phyloP scores from a whole-genome alignment of 1,140 invertebrate species.

The Daktulosphaira vitifoliae region DNA sequence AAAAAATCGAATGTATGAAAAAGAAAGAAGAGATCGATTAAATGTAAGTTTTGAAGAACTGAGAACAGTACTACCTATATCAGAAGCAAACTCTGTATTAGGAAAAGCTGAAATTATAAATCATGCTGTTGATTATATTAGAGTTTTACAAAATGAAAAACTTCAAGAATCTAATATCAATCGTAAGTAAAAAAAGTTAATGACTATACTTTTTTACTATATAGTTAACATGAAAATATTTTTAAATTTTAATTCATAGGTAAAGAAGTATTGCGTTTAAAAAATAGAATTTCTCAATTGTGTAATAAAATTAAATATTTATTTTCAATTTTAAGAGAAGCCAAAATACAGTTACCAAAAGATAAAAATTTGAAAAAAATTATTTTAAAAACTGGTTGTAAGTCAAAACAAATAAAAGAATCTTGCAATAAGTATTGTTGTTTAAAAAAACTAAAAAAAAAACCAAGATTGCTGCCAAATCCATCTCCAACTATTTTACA shows the following conservation, averaged over 20 bases:
- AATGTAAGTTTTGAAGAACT: constrained; percentile 46
- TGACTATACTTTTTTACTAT: constrained; percentile 34
- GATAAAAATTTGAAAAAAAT: constrained; percentile 2
- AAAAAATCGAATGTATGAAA: constrained; percentile 47
- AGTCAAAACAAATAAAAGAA: constrained; percentile 1
- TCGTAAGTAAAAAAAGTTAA: constrained; percentile 31
- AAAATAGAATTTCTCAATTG: constrained; percentile 15
- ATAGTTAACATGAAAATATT: background rate
- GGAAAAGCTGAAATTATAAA: constrained; percentile 44
- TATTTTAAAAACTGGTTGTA: background rate
- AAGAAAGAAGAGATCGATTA: constrained; percentile 46
- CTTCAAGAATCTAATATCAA: constrained; percentile 39
- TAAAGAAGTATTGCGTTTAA: constrained; percentile 11
- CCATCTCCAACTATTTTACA: constrained; percentile 8
- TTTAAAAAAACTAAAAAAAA: constrained; percentile 8
- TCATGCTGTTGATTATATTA: constrained; percentile 45
- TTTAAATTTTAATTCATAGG: constrained; percentile 3
- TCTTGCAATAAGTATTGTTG: background rate
- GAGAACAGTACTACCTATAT: constrained; percentile 43
- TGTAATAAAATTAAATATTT: constrained; percentile 16
- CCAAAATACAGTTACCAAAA: constrained; percentile 22
- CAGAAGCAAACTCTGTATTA: constrained; percentile 45
- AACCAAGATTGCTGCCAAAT: constrained; percentile 11
- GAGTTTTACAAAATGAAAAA: constrained; percentile 45
- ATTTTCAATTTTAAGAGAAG: constrained; percentile 12